Conservation (phyloP, 2,888 invertebrate genomes). For the Drosophila yooni region DNA sequence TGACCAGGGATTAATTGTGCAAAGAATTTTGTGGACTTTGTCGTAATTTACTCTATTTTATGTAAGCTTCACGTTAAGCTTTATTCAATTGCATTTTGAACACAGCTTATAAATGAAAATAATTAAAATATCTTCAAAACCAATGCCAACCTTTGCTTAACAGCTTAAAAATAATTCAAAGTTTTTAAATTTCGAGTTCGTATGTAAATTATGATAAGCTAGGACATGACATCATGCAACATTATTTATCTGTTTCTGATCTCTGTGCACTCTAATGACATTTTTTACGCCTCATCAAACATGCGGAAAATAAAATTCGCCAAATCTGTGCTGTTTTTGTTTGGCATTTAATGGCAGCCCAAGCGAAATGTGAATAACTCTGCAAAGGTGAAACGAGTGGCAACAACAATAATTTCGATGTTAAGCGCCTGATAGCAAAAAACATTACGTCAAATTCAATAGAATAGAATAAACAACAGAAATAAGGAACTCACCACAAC, state of each 20-base stretch:
- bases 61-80: slow-evolving; percentile 52
- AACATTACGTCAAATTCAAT: slow-evolving; percentile 61
- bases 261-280: slow-evolving; percentile 51
- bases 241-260: slow-evolving; percentile 45
- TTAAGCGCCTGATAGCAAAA: slow-evolving; percentile 56
- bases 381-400: slow-evolving; percentile 48
- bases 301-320: slow-evolving; percentile 35
- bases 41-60: slow-evolving; percentile 63
- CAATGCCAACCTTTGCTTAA: not conserved
- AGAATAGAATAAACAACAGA: slow-evolving; percentile 56
- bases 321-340: slow-evolving; percentile 22
- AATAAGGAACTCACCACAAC: slow-evolving; percentile 8
- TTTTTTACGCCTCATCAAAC: slow-evolving; percentile 68
- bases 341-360: slow-evolving; percentile 29
- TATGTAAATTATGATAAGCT: not conserved
- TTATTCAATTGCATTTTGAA: slow-evolving; percentile 58
- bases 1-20: slow-evolving; percentile 30
- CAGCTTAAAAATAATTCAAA: not conserved
- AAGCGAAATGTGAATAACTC: slow-evolving; percentile 31
- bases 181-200: not conserved
- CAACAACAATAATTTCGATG: slow-evolving; percentile 43
- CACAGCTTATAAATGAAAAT: not conserved
- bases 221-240: slow-evolving; percentile 9
- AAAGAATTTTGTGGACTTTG: slow-evolving; percentile 32
- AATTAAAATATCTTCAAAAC: not conserved